A percentile compares a stretch with the other conserved stretches of the same genome.
phyloP scores from a whole-genome alignment of 2,113 vertebrate species.

The Gavia stellata region DNA sequence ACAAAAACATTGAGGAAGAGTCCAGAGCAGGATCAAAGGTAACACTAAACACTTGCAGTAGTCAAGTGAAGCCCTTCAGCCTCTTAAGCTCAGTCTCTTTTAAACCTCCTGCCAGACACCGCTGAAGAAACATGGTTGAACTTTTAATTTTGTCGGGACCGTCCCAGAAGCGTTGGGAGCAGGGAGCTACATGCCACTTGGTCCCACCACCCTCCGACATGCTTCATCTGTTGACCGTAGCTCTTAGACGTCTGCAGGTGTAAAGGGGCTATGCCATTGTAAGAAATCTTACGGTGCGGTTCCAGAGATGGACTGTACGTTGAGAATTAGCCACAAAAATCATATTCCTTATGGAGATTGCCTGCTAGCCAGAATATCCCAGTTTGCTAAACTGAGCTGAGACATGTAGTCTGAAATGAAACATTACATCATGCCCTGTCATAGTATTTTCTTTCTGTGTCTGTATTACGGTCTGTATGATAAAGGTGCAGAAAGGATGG shows the following conservation, averaged over 20 bases:
- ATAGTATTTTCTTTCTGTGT: not conserved
- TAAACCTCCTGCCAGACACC: not conserved
- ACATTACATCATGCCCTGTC: rapidly evolving
- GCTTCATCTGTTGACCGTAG: not conserved
- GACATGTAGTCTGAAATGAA: no score
- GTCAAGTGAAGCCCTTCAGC: not conserved
- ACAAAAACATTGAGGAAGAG: not conserved
- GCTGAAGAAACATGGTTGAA: not conserved
- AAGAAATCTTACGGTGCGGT: not conserved
- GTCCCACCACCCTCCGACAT: not conserved
- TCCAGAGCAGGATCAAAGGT: not conserved
- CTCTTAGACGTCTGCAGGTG: not conserved
- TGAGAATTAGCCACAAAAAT: not conserved
- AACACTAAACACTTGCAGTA: not conserved
- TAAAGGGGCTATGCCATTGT: not conserved
- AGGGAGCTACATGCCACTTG: rapidly evolving
- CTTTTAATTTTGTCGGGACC: not conserved
- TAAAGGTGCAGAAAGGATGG: not conserved
- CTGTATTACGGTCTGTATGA: not conserved
- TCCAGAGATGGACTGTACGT: rapidly evolving
- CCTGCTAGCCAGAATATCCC: not conserved
- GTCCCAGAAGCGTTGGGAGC: not conserved
- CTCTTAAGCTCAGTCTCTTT: not conserved
- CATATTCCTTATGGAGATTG: not conserved
- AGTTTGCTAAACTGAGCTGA: not conserved